Base-by-base conservation (phyloP, 2,113 vertebrate species). In the Sialia sialis region DNA sequence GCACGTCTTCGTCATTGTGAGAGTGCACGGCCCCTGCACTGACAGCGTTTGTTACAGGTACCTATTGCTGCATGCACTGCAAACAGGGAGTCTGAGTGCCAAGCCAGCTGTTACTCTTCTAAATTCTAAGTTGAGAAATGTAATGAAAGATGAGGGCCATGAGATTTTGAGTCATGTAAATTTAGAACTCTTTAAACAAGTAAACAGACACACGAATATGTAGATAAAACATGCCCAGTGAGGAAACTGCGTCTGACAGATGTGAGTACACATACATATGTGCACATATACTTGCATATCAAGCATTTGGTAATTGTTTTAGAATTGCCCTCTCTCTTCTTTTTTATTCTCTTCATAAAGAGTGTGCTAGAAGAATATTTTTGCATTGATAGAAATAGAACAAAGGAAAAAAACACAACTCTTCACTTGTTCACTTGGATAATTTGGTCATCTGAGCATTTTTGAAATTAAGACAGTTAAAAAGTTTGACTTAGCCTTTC, bases 41-140 rank as follows among this genome's bases (percentile, higher is more conserved):
- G 99, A 99, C 93, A 98, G 94, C n/a, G 99, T 99, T 34, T 99
- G 99, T 93, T 99, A 99, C 98, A 99, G 99, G 99, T 99, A 97
- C 2, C 63, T 84, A 7, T n/a, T 3, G 1, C 32, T 30, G 4
- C 3, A 14, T 14, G 14, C 44, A 5, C 51, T 51, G 41, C 4
- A 16, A 39, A 49, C 13, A 0, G 1, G 23, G 11, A 13, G 4
- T 17, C 8, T 2, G 20, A 25, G 7, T 9, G 15, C 64, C 25
- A 11, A 34, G 22, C 17, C 36, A 69, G 30, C 23, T 15, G 20
- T 16, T 44, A 5, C 7, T 34, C 17, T 34, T 8, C 39, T 8
- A 4, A 49, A 11, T 69, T 62, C 38, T 84, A 59, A 27, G 18
- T 10, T 36, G n/a, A 36, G 25, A 72, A 68, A 21, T 1, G 1